Base-by-base conservation (phyloP, 2,113 vertebrate genomes). In the Ceyx cyanopectus region DNA sequence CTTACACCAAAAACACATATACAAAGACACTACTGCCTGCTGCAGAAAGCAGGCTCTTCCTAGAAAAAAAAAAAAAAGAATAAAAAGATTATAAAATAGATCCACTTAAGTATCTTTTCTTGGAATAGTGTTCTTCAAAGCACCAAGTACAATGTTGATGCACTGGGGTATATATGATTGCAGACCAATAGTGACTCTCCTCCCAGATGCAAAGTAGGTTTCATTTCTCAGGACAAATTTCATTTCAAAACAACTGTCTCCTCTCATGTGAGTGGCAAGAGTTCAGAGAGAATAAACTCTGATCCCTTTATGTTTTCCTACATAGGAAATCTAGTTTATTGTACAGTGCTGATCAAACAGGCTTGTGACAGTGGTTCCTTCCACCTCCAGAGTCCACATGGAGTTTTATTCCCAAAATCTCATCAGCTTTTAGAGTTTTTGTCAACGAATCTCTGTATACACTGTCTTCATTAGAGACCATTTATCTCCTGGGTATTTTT, bases 391-490 rank as follows among this genome's bases (percentile, higher is more conserved):
- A 70, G 54, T 57, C 26, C 29, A 92, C 18, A 3, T 41, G 51
- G 54, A 79, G 24, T 11, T 83, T 81, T 80, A 45, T 73, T 57
- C 40, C 80, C 81, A 89, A 90, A 92, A 51, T 78, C 80, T 32
- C 54, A 60, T 41, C 63, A 70, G 66, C 74, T 81, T 78, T 78
- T 75, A 50, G 65, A 68, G 56, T 23, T 82, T 94, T 91, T 85
- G 62, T 75, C 68, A 93, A 77, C 9, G 0, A 48, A 72, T 56
- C 18, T 76, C 77, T 63, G 4, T 73, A 56, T 68, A 58, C 19
- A 76, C 65, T 81, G 15, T 73, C 78, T 87, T 94, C 90, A 93
- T 91, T 96, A 81, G 23, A 56, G 70, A 57, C 63, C 66, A 54
- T 75, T 81, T 67, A 4, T 93, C 56, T 83, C 85, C 48, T 7